These are phyloP conservation scores for Caretta caretta DNA, from an alignment of 2,113 vertebrate genomes.

Conservation along the genomic window DNA sequence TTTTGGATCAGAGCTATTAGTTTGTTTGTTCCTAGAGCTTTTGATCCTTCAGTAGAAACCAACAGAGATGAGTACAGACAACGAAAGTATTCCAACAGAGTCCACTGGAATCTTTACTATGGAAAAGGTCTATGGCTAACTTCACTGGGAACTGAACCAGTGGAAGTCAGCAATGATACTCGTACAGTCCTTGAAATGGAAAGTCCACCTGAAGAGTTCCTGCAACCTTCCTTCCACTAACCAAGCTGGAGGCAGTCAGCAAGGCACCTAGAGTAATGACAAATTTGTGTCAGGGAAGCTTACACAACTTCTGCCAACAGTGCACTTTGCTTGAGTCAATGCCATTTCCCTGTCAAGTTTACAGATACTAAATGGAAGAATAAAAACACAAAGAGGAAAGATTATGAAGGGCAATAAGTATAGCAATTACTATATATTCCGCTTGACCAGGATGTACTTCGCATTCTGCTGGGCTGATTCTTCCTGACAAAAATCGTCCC, in stretches of 20 bases:
- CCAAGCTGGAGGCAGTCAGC: not conserved
- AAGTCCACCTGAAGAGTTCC: not conserved
- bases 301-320: not conserved
- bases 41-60: not conserved
- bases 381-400: not conserved
- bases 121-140: not conserved
- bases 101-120: not conserved
- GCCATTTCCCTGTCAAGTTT: not conserved
- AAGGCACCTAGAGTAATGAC: not conserved
- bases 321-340: not conserved
- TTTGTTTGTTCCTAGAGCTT: not conserved
- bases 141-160: not conserved
- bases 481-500: not conserved
- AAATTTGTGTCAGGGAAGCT: not conserved
- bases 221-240: not conserved
- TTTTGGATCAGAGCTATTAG: not conserved
- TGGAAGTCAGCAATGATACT: not conserved
- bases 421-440: not conserved
- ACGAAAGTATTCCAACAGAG: not conserved
- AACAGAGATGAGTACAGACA: not conserved
- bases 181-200: not conserved
- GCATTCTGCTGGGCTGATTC: not conserved
- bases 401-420: not conserved
- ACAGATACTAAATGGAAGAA: not conserved
- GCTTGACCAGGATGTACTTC: not conserved